Conservation (phyloP, 2,797 vertebrate genomes). For the Dipus sagitta region DNA sequence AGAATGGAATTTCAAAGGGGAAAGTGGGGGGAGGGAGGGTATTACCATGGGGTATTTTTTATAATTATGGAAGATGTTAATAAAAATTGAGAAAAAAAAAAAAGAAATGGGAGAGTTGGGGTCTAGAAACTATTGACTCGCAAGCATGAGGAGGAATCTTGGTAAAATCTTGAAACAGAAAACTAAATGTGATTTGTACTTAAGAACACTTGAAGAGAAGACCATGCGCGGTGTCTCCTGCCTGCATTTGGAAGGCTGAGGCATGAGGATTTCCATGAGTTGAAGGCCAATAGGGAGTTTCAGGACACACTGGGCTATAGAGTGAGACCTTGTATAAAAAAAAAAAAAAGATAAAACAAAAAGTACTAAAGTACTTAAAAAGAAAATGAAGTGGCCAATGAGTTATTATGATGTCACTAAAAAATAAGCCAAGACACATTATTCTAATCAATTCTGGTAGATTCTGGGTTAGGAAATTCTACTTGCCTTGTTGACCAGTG, state of each 20-base stretch:
- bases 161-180: constrained; percentile 33
- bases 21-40: too few species aligned
- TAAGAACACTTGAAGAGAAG: not conserved
- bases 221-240: not conserved
- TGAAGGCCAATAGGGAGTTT: not conserved
- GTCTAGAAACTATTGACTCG: not conserved
- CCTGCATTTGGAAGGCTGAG: not conserved
- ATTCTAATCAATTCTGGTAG: not conserved
- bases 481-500: not conserved
- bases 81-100: too few species aligned
- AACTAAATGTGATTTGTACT: constrained; percentile 23
- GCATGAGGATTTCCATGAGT: not conserved
- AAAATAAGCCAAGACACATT: not conserved
- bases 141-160: not conserved
- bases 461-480: too few species aligned
- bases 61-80: too few species aligned
- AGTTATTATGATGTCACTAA: not conserved
- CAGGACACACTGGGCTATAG: not conserved
- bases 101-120: not conserved
- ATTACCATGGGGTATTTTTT: too few species aligned
- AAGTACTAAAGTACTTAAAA: not conserved
- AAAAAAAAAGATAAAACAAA: not conserved
- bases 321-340: not conserved
- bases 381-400: not conserved
- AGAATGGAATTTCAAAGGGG: too few species aligned